Base-by-base conservation (phyloP, 2,113 vertebrate species). In the Polypterus senegalus region DNA sequence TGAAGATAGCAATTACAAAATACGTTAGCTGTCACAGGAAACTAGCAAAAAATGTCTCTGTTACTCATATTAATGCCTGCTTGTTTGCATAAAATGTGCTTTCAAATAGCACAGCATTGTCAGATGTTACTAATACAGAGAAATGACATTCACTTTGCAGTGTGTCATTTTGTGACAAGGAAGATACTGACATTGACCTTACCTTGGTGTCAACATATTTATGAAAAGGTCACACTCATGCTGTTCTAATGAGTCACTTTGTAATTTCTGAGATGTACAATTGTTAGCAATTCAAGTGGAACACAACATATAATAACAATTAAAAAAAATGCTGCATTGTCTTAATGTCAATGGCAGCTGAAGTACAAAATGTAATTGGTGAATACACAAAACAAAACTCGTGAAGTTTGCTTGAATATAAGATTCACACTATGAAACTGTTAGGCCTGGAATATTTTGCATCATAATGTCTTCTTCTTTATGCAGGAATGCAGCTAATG, bases 201-300 rank as follows among this genome's bases (percentile, higher is more conserved):
- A 76, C 75, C 58, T 72, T 69, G 72, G 71, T 82, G 79, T 81
- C 81, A 83, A 68, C 27, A 61, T 66, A 73, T 67, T 70, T 47
- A 63, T 82, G 81, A 85, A 84, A 87, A 85, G 82, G 82, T 82
- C 79, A 79, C 72, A 66, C n/a, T 47, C 71, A 69, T 66, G 78
- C 74, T 77, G 77, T 72, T 64, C 76, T 83, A 84, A 84, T 82
- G 81, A 83, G 73, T 81, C 76, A 73, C 76, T 73, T 7, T 52
- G 10, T 8, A 52, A 52, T 52, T 7, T 52, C 51, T 52, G 51
- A 52, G 7, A 7, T 52, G 7, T 52, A 10, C 10, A 10, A 7
- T 52, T 52, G 10, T 8, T 10, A 52, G 51, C 10, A 52, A 10
- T 8, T 52, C 51, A 8, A 52, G 7, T 4, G 7, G 10, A 8